Conservation (phyloP, 2,888 invertebrate genomes). For the Meghimatium bilineatum region DNA sequence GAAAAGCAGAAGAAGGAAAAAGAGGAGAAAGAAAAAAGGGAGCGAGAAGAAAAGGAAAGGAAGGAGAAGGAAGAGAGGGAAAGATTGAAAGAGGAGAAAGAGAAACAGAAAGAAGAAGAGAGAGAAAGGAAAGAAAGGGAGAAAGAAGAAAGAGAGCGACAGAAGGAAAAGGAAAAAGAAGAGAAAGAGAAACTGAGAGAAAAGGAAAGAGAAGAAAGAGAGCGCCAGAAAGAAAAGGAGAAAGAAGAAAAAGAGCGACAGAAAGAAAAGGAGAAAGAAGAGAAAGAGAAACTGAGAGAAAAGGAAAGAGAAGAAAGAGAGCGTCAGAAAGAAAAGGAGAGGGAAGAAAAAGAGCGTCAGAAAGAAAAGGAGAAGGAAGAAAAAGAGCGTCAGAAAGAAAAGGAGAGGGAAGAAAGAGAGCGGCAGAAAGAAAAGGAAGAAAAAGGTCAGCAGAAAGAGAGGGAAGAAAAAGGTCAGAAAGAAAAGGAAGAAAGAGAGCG, state of each 20-base stretch:
- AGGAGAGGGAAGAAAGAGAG: conserved; percentile 40
- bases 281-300: too few species aligned
- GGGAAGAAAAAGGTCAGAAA: conserved; percentile 36
- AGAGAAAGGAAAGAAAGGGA: conserved; percentile 16
- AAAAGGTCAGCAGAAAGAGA: conserved; percentile 28
- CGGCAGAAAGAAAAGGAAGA: conserved; percentile 15
- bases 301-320: conserved; percentile 7
- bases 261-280: too few species aligned
- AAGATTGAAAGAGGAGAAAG: conserved; percentile 44
- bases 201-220: too few species aligned
- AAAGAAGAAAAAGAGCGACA: conserved; percentile 2
- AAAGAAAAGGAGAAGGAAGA: conserved; percentile 6
- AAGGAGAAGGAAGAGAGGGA: conserved; percentile 34
- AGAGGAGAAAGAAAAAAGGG: conserved; percentile 30
- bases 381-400: conserved; percentile 24
- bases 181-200: conserved; percentile 9
- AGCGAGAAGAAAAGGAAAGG: conserved; percentile 47
- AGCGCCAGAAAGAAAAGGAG: conserved; percentile 25
- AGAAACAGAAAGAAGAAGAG: conserved; percentile 42
- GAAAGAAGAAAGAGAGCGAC: not conserved
- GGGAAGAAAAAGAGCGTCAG: conserved; percentile 30
- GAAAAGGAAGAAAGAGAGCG: conserved; percentile 40
- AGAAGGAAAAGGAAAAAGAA: conserved; percentile 21
- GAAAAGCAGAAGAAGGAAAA: conserved; percentile 45
- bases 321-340: conserved; percentile 10